A percentile compares a stretch with the other conserved stretches of the same genome.
Evolutionary conservation across 2,113 vertebrate genomes (phyloP).

Genomic region (Azemiops feae): DNA sequence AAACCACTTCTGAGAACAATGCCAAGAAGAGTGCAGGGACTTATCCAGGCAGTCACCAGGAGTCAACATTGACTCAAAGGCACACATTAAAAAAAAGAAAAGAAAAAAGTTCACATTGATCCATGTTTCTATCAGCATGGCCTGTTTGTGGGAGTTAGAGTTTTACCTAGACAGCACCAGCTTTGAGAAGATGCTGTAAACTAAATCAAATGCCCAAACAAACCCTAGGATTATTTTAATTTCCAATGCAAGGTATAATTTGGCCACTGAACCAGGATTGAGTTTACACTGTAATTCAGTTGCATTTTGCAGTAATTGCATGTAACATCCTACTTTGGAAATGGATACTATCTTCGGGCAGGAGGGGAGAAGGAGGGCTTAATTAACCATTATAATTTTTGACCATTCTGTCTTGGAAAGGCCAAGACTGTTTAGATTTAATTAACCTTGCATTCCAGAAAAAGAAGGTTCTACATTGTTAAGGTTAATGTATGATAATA

Average conservation of each 20-base stretch:
- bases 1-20: background rate
- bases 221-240: background rate
- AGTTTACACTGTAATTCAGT: background rate
- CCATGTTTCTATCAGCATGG: background rate
- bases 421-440: slow-evolving; percentile 31
- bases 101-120: background rate
- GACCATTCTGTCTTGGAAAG: slow-evolving; percentile 29
- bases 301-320: slow-evolving; percentile 14
- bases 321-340: slow-evolving; percentile 14
- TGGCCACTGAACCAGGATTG: rapidly evolving
- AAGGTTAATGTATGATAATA: slow-evolving; percentile 45
- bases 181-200: background rate
- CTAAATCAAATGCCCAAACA: background rate
- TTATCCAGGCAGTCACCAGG: background rate
- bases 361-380: background rate
- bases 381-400: slow-evolving; percentile 36
- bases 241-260: background rate
- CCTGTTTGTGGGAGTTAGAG: background rate
- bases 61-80: background rate
- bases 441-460: slow-evolving; percentile 25
- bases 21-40: background rate
- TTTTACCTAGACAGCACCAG: background rate
- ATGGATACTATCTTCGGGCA: rapidly evolving
- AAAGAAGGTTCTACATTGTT: slow-evolving; percentile 35
- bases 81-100: background rate